phyloP scores from a whole-genome alignment of 2,797 vertebrate genomes.

The Pipistrellus kuhlii region DNA sequence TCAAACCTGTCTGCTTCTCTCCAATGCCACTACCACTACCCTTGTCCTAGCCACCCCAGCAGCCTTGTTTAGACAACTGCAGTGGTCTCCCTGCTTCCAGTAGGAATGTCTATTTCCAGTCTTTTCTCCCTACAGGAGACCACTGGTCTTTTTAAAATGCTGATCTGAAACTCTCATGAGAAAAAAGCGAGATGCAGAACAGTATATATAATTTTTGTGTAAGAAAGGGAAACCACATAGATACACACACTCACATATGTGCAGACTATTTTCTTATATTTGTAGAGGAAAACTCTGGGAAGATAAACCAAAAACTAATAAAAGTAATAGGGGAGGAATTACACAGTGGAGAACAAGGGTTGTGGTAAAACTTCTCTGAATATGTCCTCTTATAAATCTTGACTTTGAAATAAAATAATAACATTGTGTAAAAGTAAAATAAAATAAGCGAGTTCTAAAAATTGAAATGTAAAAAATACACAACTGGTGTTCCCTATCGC shows the following conservation, averaged over 20 bases:
- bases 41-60: background rate
- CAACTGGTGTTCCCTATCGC: background rate
- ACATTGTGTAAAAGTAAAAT: conserved; percentile 1
- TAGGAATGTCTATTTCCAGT: background rate
- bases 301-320: conserved; percentile 34
- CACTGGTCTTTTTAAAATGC: conserved; percentile 41
- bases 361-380: background rate
- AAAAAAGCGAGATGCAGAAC: background rate
- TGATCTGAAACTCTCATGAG: conserved; percentile 31
- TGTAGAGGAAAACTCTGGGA: background rate
- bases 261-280: conserved; percentile 1
- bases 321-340: background rate
- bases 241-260: background rate
- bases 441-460: background rate
- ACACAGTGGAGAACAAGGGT: background rate
- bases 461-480: background rate
- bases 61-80: background rate
- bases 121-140: background rate
- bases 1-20: background rate
- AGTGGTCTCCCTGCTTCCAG: background rate
- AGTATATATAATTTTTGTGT: background rate
- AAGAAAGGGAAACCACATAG: background rate
- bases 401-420: conserved; percentile 42
- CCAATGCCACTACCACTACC: background rate
- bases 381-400: background rate